Base-by-base conservation (phyloP, 2,888 invertebrate genomes). In the Bellardia pandia region DNA sequence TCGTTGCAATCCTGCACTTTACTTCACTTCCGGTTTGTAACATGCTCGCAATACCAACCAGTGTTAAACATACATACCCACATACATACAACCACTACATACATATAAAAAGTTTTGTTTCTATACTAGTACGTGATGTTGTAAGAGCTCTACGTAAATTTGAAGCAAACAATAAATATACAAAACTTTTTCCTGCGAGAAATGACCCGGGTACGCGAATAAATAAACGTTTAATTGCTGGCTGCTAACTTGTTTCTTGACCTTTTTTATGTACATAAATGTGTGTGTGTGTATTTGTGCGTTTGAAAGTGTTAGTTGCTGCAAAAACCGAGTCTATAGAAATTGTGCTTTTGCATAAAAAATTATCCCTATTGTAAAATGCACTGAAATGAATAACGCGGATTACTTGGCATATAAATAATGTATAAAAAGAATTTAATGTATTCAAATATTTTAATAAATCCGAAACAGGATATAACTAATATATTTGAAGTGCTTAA, bases 151-250 rank as follows among this genome's bases (percentile, higher is more conserved):
- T 56, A 77, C 23, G 66, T 66, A 42, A 37, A 16, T 30, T 66
- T 42, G 8, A 85, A 60, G 68, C 51, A 75, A 68, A 79, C n/a
- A 85, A 85, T 74, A 64, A 62, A 62, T 56, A 40, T 9, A 51
- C 56, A 66, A 78, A 72, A 76, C 14, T 81, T 85, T 76, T 81
- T 45, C 62, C 53, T 7, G 45, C 62, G 77, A 77, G 77, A 84
- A 87, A 74, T 81, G 76, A 81, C 84, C 71, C 83, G 51, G 60
- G 79, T 76, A 42, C 80, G 81, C 72, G 86, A 80, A 78, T 87
- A 87, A 87, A 84, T 74, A 84, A 77, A 87, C 60, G 62, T 74
- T 87, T 87, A 84, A 87, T 81, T 87, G 80, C 77, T 81, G 77
- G 80, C 81, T 69, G 81, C 53, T 56, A 87, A 81, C 66, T 86